phyloP scores from a whole-genome alignment of 23 tunicate genomes.

The Oikopleura albicans region DNA sequence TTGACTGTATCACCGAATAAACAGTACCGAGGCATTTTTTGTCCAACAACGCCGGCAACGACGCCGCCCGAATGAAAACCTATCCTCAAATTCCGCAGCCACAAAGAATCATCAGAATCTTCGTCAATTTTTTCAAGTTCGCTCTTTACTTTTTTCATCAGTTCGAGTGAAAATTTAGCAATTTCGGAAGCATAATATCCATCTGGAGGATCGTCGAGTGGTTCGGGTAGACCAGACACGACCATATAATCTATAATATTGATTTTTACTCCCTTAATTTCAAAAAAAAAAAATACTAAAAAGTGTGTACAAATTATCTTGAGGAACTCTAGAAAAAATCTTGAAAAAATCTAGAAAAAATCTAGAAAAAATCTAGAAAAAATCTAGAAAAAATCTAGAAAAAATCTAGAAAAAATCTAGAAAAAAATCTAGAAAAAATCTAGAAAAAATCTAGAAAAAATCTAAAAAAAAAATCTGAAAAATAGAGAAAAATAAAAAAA shows the following conservation, averaged over 20 bases:
- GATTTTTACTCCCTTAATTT: too few relatives aligned
- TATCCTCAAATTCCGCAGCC: not conserved
- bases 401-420: too few relatives aligned
- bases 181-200: not conserved
- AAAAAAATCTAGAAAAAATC: too few relatives aligned
- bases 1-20: slow-evolving; percentile 42
- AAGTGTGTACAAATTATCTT: too few relatives aligned
- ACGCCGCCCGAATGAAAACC: slow-evolving; percentile 19
- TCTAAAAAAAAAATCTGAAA: too few relatives aligned
- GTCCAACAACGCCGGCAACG: slow-evolving; percentile 40
- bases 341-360: too few relatives aligned
- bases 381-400: too few relatives aligned
- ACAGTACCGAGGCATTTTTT: slow-evolving; percentile 35
- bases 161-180: not conserved
- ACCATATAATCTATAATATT: not conserved
- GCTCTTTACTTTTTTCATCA: not conserved
- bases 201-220: not conserved
- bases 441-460: too few relatives aligned
- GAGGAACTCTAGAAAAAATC: too few relatives aligned
- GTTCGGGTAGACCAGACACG: not conserved
- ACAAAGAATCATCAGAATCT: not conserved
- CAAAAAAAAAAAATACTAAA: too few relatives aligned
- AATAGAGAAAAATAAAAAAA: too few relatives aligned
- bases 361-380: too few relatives aligned
- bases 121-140: not conserved